phyloP scores from a whole-genome alignment of 1,140 invertebrate genomes.

The Portunus trituberculatus region DNA sequence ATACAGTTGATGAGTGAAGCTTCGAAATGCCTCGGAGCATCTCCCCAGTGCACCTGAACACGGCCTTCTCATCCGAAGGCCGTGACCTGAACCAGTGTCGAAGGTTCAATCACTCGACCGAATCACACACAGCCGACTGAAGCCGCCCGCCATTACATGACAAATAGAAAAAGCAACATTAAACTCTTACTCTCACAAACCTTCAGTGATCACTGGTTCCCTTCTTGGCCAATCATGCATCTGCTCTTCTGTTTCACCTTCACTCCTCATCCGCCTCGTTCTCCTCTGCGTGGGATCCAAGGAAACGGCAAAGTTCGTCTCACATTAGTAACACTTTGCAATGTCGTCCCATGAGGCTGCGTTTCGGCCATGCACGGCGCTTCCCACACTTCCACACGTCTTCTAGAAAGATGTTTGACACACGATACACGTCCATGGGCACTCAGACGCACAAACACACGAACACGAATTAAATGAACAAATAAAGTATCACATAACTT shows the following conservation, averaged over 20 bases:
- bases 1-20: neutral
- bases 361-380: neutral
- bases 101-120: neutral
- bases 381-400: neutral
- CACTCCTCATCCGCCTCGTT: conserved; percentile 30
- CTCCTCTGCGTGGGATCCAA: neutral
- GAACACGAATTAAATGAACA: neutral
- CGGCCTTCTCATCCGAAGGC: too few species aligned
- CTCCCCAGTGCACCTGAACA: neutral
- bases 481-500: too few species aligned
- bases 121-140: neutral
- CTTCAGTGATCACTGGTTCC: neutral
- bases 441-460: neutral
- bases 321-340: neutral
- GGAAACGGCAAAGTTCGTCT: neutral
- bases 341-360: neutral
- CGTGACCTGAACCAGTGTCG: neutral
- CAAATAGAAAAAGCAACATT: neutral
- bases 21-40: neutral
- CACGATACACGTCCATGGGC: neutral
- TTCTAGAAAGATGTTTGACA: neutral
- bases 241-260: too few species aligned
- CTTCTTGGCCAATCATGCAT: neutral
- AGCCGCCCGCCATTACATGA: neutral
- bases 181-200: neutral